Percentiles rank a stretch among this genome's conserved stretches.
phyloP scores from a whole-genome alignment of 1,140 invertebrate genomes.

The Probaryconus sp. region DNA sequence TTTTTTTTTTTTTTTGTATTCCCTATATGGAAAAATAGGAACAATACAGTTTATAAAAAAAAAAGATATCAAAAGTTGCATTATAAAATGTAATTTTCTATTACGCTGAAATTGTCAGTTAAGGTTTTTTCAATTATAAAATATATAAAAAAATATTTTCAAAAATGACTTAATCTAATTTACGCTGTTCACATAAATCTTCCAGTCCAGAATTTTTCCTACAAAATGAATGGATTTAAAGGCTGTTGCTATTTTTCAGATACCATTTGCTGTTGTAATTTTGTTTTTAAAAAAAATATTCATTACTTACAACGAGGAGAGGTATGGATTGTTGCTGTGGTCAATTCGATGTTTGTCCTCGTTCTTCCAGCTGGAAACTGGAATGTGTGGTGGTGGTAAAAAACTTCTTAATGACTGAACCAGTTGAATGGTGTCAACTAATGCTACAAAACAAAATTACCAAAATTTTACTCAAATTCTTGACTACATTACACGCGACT shows the following conservation, averaged over 20 bases:
- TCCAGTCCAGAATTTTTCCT: slow-evolving; percentile 53
- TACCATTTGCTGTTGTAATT: too few species aligned
- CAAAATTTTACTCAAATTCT: slow-evolving; percentile 1
- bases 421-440: slow-evolving; percentile 90
- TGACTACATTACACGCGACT: slow-evolving; percentile 1
- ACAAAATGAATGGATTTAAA: too few species aligned
- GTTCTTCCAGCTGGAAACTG: slow-evolving; percentile 92
- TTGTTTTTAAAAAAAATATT: too few species aligned
- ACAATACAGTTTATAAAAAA: too few species aligned
- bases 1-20: too few species aligned
- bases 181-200: slow-evolving; percentile 49
- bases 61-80: too few species aligned
- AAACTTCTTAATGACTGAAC: slow-evolving; percentile 90
- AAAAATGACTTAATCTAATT: slow-evolving; percentile 40
- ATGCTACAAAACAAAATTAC: slow-evolving; percentile 77
- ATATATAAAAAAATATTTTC: slow-evolving; percentile 9
- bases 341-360: slow-evolving; percentile 86
- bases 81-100: too few species aligned
- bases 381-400: slow-evolving; percentile 89
- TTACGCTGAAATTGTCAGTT: too few species aligned
- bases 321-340: slow-evolving; percentile 70
- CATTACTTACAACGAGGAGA: slow-evolving; percentile 73
- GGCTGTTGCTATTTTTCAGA: too few species aligned
- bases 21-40: too few species aligned
- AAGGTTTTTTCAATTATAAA: too few species aligned